Evolutionary conservation across 2,888 invertebrate species (phyloP), one percentile per base, ranked within the genome.

Genomic region (Rutpela maculata): DNA sequence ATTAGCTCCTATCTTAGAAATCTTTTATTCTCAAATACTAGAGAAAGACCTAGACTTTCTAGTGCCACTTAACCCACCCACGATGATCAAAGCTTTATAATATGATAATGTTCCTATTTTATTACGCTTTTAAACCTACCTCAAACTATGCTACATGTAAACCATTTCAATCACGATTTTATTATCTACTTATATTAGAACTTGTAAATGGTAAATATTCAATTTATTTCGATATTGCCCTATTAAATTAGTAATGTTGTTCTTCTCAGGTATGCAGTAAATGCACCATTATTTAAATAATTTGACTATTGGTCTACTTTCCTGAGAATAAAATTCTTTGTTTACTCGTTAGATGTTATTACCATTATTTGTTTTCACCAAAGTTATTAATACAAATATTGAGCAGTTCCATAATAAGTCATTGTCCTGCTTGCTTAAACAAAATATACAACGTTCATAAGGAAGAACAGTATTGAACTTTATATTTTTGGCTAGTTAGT

Each of bases 161-260:
- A 69, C 69, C 69, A 57, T 31, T 69, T 69, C 69, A 57, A 69
- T 69, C 69, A 55, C 59, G 69, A 17, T 69, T 69, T 69, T 59
- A 59, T 69, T 69, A 68, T 55, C 62, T 35, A 31, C 62, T 63
- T 63, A 63, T 35, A 63, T 63, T 63, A 63, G 35, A 63, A 35
- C 62, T 63, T 63, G 62, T 18, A 18, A 35, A 63, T 63, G 35
- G 62, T 63, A 63, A 63, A 63, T 63, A 35, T 63, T 63, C 62
- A 31, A 63, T 63, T 35, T 63, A 63, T 63, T 63, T 63, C 62
- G 35, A 63, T 63, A 63, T 35, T 63, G 62, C 62, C 10, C 35
- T 35, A 63, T 63, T 63, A 63, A n/a, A 63, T 1, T 17, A 17
- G 17, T 63, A 63, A 17, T 62, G 18, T 31, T 35, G 17, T 63